phyloP scores from a whole-genome alignment of 2,113 vertebrate genomes.

The Nesoenas mayeri region DNA sequence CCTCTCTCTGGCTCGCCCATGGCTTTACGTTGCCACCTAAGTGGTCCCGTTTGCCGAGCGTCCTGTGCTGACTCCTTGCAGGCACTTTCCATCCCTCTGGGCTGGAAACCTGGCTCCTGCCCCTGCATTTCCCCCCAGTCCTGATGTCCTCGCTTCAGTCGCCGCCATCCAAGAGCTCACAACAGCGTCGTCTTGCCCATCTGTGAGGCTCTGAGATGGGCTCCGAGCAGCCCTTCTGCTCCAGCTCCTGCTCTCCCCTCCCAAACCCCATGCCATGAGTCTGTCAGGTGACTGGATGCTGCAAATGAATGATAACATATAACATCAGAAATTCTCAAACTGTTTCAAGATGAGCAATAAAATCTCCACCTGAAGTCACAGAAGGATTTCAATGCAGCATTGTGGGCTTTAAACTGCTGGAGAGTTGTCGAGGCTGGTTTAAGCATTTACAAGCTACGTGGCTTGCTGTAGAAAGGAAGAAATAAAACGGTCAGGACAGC shows the following conservation, averaged over 20 bases:
- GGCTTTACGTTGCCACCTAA: rapidly evolving
- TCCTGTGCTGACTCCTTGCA: rapidly evolving
- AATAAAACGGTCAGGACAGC: neutral
- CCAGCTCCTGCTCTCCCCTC: neutral
- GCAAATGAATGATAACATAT: neutral
- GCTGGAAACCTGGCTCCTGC: neutral
- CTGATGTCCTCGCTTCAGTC: neutral
- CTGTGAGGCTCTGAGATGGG: neutral
- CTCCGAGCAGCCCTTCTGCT: neutral
- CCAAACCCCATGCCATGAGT: neutral
- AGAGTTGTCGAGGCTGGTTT: neutral
- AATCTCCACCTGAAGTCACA: neutral
- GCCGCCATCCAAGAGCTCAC: neutral
- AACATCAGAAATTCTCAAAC: neutral
- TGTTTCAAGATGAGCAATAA: neutral
- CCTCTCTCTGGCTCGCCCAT: rapidly evolving
- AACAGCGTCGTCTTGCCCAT: neutral
- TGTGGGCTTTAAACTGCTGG: neutral
- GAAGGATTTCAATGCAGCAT: neutral
- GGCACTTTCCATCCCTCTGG: neutral
- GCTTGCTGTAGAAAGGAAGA: neutral
- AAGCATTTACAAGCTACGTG: neutral
- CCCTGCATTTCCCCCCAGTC: neutral
- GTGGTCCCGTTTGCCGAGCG: rapidly evolving
- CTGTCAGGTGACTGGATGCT: neutral